These are phyloP conservation scores for Geotrypetes seraphini DNA, from an alignment of 2,797 vertebrate genomes.

Conservation along the genomic window DNA sequence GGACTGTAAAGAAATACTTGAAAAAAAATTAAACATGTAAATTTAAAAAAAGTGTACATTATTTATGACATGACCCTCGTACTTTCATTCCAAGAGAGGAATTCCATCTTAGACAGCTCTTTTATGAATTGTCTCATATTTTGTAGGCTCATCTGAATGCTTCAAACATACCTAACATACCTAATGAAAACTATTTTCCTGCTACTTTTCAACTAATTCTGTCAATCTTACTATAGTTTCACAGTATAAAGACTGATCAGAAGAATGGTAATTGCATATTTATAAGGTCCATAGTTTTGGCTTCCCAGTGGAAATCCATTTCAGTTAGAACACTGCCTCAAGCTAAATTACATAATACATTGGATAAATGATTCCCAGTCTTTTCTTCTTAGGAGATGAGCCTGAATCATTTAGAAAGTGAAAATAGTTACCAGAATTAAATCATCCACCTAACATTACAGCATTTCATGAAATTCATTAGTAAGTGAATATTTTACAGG, in stretches of 20 bases:
- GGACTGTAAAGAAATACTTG: no score
- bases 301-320: slow-evolving; percentile 45
- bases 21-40: no score
- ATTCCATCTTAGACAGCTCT: no score
- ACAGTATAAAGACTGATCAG: slow-evolving; percentile 37
- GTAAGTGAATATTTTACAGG: no score
- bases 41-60: no score
- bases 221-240: slow-evolving; percentile 34
- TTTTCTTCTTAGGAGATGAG: slow-evolving; percentile 21
- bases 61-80: no score
- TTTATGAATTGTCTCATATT: slow-evolving; percentile 16
- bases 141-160: slow-evolving; percentile 16
- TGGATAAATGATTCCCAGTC: slow-evolving; percentile 22
- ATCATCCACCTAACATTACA: background rate
- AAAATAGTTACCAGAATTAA: slow-evolving; percentile 16
- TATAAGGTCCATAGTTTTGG: slow-evolving; percentile 27
- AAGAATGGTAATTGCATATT: slow-evolving; percentile 29
- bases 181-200: slow-evolving; percentile 22
- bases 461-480: no score
- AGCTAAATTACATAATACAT: slow-evolving; percentile 44
- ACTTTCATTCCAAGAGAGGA: no score
- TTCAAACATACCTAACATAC: slow-evolving; percentile 22
- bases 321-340: slow-evolving; percentile 43
- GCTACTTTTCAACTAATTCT: slow-evolving; percentile 30
- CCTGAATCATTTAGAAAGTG: slow-evolving; percentile 15